phyloP scores from a whole-genome alignment of 2,888 invertebrate genomes.

The Xestoiulus laeticollis region DNA sequence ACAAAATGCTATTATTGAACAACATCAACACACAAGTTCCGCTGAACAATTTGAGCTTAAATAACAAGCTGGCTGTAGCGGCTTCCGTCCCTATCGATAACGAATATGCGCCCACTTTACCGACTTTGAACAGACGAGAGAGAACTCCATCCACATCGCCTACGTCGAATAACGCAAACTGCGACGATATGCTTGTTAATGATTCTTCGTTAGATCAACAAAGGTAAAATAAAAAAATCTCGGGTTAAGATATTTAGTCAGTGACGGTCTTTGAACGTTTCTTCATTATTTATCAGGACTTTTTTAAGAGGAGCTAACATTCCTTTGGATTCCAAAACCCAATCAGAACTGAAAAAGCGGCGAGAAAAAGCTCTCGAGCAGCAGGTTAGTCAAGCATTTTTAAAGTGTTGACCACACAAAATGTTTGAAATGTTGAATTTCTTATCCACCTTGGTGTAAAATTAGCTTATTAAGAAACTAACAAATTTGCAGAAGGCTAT shows the following conservation, averaged over 20 bases:
- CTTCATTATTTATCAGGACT: constrained; percentile 63
- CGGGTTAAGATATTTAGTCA: not conserved
- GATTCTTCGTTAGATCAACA: not conserved
- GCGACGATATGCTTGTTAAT: not conserved
- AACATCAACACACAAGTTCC: not conserved
- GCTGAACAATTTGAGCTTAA: not conserved
- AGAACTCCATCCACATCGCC: not conserved
- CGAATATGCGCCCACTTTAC: not conserved
- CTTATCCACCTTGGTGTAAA: too few relatives aligned
- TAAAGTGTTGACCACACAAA: too few relatives aligned
- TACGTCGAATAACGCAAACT: not conserved
- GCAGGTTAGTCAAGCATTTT: constrained; percentile 67
- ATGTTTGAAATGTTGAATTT: too few relatives aligned
- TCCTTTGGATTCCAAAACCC: constrained; percentile 79
- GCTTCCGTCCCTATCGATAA: not conserved
- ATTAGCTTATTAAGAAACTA: too few relatives aligned
- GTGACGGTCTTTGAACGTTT: not conserved
- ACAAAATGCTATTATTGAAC: not conserved
- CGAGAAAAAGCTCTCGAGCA: constrained; percentile 84
- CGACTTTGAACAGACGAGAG: not conserved
- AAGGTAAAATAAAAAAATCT: not conserved
- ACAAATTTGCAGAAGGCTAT: constrained; percentile 53
- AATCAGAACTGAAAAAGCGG: constrained; percentile 82
- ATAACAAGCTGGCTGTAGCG: not conserved
- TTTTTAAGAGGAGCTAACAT: constrained; percentile 87